phyloP scores from a whole-genome alignment of 2,888 invertebrate species.

The Allacma fusca region DNA sequence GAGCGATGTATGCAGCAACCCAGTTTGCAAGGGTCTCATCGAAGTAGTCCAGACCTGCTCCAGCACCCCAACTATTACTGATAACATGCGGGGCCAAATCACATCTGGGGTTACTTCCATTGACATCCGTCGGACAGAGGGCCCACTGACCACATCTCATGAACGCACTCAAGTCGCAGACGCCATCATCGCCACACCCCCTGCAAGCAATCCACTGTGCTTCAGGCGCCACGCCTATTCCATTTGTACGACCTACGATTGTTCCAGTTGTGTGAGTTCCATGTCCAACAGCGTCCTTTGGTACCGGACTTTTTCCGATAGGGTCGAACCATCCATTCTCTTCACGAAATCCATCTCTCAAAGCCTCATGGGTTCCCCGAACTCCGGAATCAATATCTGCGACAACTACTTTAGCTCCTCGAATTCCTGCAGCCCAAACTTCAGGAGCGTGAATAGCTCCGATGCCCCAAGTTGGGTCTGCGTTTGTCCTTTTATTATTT shows the following conservation, averaged over 20 bases:
- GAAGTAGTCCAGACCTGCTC: constrained; percentile 33
- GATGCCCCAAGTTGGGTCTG: not conserved
- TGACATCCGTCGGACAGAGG: constrained; percentile 47
- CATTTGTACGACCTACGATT: not conserved
- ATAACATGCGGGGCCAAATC: constrained; percentile 50
- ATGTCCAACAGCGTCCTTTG: not conserved
- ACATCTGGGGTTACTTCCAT: constrained; percentile 48
- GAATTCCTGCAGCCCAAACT: not conserved
- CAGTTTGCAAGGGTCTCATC: constrained; percentile 39
- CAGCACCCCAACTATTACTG: constrained; percentile 36
- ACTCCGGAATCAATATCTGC: constrained; percentile 8
- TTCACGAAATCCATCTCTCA: not conserved
- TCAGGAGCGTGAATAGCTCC: not conserved
- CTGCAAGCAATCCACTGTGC: constrained; percentile 25
- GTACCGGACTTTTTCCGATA: not conserved
- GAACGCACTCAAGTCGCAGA: constrained; percentile 42
- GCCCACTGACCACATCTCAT: constrained; percentile 49
- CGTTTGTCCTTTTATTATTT: no score
- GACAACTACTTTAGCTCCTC: not conserved
- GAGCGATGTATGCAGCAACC: constrained; percentile 43
- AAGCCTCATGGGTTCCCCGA: not conserved
- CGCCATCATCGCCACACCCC: constrained; percentile 26
- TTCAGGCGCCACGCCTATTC: constrained; percentile 19
- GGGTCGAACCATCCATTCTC: constrained; percentile 2
- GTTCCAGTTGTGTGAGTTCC: not conserved